A percentile compares a stretch with the other conserved stretches of the same genome.
phyloP scores from a whole-genome alignment of 2,888 invertebrate genomes.

The Darwinula stevensoni region DNA sequence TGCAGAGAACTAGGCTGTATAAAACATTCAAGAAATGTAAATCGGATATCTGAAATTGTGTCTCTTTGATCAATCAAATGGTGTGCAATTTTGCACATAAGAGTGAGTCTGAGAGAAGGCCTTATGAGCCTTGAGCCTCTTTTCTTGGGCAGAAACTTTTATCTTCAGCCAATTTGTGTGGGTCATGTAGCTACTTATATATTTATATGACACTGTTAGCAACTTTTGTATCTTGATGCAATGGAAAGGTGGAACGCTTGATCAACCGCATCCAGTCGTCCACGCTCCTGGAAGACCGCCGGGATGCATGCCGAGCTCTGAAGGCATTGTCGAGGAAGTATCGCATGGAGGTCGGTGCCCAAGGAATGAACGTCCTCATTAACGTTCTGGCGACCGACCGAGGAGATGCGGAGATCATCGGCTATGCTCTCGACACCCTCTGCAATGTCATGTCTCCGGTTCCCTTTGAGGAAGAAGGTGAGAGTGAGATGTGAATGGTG shows the following conservation, averaged over 20 bases:
- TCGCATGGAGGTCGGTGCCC: conserved; percentile 83
- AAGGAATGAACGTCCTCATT: conserved; percentile 39
- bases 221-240: too few species aligned
- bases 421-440: conserved; percentile 68
- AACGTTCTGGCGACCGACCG: conserved; percentile 55
- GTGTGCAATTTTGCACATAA: too few species aligned
- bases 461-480: conserved; percentile 46
- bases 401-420: conserved; percentile 65
- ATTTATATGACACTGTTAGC: too few species aligned
- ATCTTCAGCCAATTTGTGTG: too few species aligned
- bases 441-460: conserved; percentile 60
- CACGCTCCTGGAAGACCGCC: conserved; percentile 66
- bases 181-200: too few species aligned
- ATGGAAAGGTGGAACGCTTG: conserved; percentile 69
- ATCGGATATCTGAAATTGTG: too few species aligned
- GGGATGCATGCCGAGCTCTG: conserved; percentile 84
- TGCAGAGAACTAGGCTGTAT: too few species aligned
- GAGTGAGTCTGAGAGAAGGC: too few species aligned
- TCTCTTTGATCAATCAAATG: too few species aligned
- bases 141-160: too few species aligned
- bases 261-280: conserved; percentile 78
- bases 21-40: too few species aligned
- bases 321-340: conserved; percentile 70
- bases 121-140: too few species aligned
- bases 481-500: conserved; percentile 5